Conservation (phyloP, 64 coral and sea anemone genomes). For the Catalaphyllia jardinei region DNA sequence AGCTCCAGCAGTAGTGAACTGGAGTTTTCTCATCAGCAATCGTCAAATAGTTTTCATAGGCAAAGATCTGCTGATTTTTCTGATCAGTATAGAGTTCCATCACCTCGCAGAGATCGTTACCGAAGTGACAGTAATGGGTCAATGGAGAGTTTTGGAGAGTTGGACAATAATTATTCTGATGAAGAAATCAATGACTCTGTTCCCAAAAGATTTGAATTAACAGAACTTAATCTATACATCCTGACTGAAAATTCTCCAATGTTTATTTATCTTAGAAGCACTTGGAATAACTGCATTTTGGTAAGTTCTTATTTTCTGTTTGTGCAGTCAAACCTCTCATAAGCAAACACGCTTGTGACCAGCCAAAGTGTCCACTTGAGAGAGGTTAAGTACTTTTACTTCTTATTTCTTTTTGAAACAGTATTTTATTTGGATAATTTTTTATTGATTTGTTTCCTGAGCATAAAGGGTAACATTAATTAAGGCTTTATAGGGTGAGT, state of each 20-base stretch:
- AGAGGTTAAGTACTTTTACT: too few species aligned
- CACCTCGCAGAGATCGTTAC: background rate
- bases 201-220: conserved; percentile 7
- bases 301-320: conserved; percentile 53
- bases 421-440: too few species aligned
- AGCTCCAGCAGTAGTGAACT: conserved; percentile 91
- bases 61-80: conserved; percentile 16
- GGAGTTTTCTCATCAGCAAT: conserved; percentile 17
- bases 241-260: conserved; percentile 79
- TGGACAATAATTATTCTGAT: conserved; percentile 47
- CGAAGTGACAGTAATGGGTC: conserved; percentile 47
- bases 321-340: too few species aligned
- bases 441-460: too few species aligned
- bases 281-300: conserved; percentile 97
- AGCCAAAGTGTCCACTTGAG: too few species aligned
- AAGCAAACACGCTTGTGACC: too few species aligned
- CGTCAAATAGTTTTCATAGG: conserved; percentile 26
- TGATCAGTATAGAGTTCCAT: background rate
- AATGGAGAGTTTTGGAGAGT: conserved; percentile 4
- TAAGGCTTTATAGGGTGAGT: too few species aligned
- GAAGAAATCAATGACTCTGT: conserved; percentile 17
- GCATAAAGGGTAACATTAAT: too few species aligned
- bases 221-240: conserved; percentile 84
- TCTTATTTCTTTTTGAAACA: too few species aligned
- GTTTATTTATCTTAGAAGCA: conserved; percentile 86